Evolutionary conservation across 2,113 vertebrate species (phyloP).

Genomic region (Mobula hypostoma): DNA sequence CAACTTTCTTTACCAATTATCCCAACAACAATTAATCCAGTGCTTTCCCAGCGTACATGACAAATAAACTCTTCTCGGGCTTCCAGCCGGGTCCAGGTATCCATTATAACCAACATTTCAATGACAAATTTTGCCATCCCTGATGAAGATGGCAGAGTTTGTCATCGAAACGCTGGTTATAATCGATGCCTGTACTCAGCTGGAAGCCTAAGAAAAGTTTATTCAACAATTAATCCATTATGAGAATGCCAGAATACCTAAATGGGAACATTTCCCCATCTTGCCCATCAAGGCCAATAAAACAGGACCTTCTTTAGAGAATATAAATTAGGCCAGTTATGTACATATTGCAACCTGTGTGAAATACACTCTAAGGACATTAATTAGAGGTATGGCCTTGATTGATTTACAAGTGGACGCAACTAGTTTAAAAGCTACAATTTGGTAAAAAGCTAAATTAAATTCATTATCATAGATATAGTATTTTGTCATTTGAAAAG

Average conservation of each 20-base stretch:
- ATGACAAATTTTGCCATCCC: too few relatives aligned
- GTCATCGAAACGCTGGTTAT: too few relatives aligned
- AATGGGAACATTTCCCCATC: neutral
- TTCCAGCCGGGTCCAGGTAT: too few relatives aligned
- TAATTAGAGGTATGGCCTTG: neutral
- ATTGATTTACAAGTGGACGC: neutral
- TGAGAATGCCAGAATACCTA: neutral
- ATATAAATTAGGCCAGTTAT: neutral
- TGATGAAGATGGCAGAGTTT: too few relatives aligned
- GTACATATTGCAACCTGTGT: neutral
- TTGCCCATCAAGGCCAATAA: constrained; percentile 6
- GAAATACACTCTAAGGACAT: neutral
- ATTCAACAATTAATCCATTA: constrained; percentile 1
- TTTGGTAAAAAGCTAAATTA: neutral
- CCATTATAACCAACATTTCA: too few relatives aligned
- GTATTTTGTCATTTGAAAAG: neutral
- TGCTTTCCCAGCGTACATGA: too few relatives aligned
- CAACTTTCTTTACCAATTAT: neutral
- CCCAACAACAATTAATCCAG: neutral
- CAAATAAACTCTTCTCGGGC: too few relatives aligned
- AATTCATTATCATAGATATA: neutral
- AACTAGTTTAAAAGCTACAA: neutral
- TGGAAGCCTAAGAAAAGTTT: too few relatives aligned
- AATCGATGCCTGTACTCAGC: too few relatives aligned
- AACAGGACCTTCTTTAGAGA: neutral